Evolutionary conservation across 2,113 vertebrate genomes (phyloP), one percentile per base, ranked within the genome.

Genomic region (Ameiurus melas): DNA sequence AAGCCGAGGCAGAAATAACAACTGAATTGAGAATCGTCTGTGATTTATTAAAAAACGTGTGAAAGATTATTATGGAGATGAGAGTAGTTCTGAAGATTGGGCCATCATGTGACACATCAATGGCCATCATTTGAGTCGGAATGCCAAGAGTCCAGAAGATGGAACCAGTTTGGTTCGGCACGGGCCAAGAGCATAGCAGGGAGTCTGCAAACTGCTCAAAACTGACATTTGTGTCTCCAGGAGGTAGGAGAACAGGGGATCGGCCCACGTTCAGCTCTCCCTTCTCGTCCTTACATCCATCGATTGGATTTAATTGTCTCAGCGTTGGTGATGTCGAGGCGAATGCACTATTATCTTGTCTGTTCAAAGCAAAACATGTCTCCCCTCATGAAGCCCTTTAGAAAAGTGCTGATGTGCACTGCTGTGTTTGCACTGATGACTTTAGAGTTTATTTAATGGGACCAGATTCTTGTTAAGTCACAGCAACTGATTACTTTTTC

Each of bases 161-260:
- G 92, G 94, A 95, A 94, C 92, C 94, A 95, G 94, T 95, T 94
- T 95, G 95, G 94, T 94, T 93, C 83, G 66, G 88, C 90, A 92
- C 91, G 87, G 94, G 94, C 95, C 95, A 96, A 95, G 93, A 93
- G 94, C 96, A 95, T 95, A 95, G 95, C 94, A 90, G 95, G 95
- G 95, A 94, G 95, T 95, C 95, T 92, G 92, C 95, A 95, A 95
- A 95, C 94, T 95, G 95, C 94, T 96, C 95, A 93, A 93, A 94
- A 93, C 94, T 95, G 95, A 95, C 95, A 96, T 96, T 96, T 96
- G 95, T 93, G 94, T 94, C 94, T 94, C 93, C 95, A 94, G 95
- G 94, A 96, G 95, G 95, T 92, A 93, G 92, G 93, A 93, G 95
- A 94, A 94, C 93, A 93, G 89, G 93, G 92, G 83, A 93, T 93